These are phyloP conservation scores for Percopsis omiscomaycus DNA, from an alignment of 2,797 vertebrate species.

Conservation along the genomic window DNA sequence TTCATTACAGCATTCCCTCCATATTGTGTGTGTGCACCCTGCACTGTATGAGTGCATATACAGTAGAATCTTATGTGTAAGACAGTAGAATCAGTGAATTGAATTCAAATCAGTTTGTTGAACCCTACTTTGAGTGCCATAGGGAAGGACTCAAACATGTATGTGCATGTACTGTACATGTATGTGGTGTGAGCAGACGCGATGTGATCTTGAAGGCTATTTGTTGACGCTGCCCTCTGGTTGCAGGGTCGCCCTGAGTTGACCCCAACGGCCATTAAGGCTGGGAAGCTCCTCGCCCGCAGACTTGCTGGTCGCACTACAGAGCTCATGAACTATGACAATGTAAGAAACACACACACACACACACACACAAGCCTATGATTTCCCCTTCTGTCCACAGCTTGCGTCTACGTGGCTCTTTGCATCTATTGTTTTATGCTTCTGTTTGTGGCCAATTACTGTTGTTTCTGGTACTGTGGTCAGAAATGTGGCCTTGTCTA, in stretches of 20 bases:
- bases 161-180: background rate
- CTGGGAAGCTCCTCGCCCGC: conserved; percentile 88
- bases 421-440: conserved; percentile 11
- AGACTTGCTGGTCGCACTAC: conserved; percentile 79
- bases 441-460: conserved; percentile 19
- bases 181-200: background rate
- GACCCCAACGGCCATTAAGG: conserved; percentile 90
- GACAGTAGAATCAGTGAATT: no score
- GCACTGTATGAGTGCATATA: no score
- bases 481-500: conserved; percentile 9
- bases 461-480: conserved; percentile 15
- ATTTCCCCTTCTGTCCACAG: conserved; percentile 22
- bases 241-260: conserved; percentile 90
- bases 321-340: conserved; percentile 90
- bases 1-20: background rate
- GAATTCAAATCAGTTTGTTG: no score
- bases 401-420: conserved; percentile 13
- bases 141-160: background rate
- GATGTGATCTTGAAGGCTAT: background rate
- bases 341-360: conserved; percentile 75
- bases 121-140: no score
- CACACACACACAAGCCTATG: background rate
- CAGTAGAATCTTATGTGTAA: no score
- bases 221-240: conserved; percentile 13
- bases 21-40: no score